Evolutionary conservation across 2,888 invertebrate genomes (phyloP).

Genomic region (Microchrysa polita): DNA sequence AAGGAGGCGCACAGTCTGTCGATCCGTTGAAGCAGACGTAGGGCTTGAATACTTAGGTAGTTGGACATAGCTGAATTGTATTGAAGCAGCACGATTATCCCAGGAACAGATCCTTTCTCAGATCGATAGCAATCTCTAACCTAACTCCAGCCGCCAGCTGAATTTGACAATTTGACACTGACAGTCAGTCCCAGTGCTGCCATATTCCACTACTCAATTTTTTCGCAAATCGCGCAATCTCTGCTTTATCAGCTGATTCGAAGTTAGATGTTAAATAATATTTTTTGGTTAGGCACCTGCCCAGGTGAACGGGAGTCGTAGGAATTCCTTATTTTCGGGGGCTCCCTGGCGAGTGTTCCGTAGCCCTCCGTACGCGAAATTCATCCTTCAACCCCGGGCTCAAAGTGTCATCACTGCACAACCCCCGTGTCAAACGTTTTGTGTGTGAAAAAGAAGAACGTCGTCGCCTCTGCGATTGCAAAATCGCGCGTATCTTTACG

Average conservation of each 20-base stretch:
- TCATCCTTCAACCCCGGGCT: background rate
- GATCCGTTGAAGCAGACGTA: constrained; percentile 19
- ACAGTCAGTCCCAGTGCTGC: constrained; percentile 12
- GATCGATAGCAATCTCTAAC: background rate
- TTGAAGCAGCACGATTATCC: background rate
- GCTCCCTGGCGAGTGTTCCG: background rate
- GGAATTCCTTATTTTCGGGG: background rate
- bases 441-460: constrained; percentile 23
- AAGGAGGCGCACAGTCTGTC: background rate
- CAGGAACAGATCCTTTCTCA: background rate
- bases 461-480: constrained; percentile 41
- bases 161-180: constrained; percentile 23
- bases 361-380: background rate
- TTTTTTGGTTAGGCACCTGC: constrained; percentile 23
- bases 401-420: too few relatives aligned
- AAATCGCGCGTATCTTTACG: background rate
- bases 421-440: constrained; percentile 11
- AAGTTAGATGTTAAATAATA: constrained; percentile 30
- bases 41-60: constrained; percentile 29
- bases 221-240: background rate
- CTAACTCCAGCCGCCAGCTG: background rate
- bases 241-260: constrained; percentile 41
- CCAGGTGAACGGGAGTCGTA: background rate
- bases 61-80: constrained; percentile 26
- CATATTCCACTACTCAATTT: background rate